These are phyloP conservation scores for Oryzias celebensis DNA, from an alignment of 2,113 vertebrate genomes.

Conservation along the genomic window DNA sequence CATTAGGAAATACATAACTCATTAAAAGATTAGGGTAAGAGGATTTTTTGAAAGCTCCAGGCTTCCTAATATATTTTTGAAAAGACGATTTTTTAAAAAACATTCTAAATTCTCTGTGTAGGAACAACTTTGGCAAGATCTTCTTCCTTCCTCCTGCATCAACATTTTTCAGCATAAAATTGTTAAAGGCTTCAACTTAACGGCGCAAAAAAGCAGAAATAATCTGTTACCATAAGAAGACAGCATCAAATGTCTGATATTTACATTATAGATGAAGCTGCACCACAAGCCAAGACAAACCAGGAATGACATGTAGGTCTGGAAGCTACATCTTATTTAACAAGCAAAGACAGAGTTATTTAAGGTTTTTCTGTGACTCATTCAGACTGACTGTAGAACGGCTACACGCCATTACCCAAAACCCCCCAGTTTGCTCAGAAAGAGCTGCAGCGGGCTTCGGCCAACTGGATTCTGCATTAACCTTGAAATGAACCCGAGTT, in stretches of 20 bases:
- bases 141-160: conserved; percentile 53
- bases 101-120: conserved; percentile 40
- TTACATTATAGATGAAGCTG: conserved; percentile 21
- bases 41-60: conserved; percentile 40
- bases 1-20: conserved; percentile 41
- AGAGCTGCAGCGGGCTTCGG: conserved; percentile 8
- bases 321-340: conserved; percentile 34
- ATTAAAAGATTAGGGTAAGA: conserved; percentile 40
- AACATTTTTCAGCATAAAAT: conserved; percentile 57
- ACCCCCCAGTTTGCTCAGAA: conserved; percentile 9
- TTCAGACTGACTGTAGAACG: conserved; percentile 25
- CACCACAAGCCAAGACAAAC: conserved; percentile 18
- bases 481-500: conserved; percentile 34
- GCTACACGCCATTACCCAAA: conserved; percentile 30
- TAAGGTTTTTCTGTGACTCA: conserved; percentile 37
- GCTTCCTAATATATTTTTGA: conserved; percentile 45
- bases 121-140: conserved; percentile 26
- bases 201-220: not conserved
- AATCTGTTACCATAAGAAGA: conserved; percentile 9
- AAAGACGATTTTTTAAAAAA: conserved; percentile 51
- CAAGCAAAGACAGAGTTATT: conserved; percentile 41
- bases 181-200: conserved; percentile 22
- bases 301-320: conserved; percentile 16
- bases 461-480: conserved; percentile 33
- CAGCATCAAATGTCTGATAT: conserved; percentile 22